These are phyloP conservation scores for Cryptosula pallasiana DNA, from an alignment of 2,888 invertebrate genomes.

Conservation along the genomic window DNA sequence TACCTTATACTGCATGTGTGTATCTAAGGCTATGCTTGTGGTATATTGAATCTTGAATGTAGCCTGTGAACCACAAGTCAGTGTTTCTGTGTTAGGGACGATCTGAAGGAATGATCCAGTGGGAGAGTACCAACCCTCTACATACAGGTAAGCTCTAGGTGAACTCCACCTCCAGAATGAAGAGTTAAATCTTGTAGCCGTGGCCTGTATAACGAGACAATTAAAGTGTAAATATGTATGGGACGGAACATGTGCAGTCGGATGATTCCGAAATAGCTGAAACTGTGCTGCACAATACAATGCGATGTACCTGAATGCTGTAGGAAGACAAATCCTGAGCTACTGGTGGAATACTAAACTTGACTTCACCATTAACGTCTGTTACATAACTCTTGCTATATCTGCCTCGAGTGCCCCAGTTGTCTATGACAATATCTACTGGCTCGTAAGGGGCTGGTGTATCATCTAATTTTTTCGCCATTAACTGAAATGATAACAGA, in stretches of 20 bases:
- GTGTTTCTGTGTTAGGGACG: neutral
- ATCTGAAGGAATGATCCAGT: constrained; percentile 17
- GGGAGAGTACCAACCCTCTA: constrained; percentile 22
- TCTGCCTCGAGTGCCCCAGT: neutral
- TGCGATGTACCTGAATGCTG: constrained; percentile 19
- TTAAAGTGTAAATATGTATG: neutral
- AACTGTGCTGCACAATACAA: too few relatives aligned
- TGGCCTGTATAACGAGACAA: neutral
- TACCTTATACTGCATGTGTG: constrained; percentile 11
- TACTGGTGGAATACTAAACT: constrained; percentile 27
- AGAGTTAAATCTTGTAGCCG: neutral
- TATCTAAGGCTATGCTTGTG: constrained; percentile 23
- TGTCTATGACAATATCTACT: neutral
- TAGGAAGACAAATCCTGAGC: constrained; percentile 8
- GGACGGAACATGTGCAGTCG: too few relatives aligned
- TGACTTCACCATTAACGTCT: constrained; percentile 26
- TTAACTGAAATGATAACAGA: constrained; percentile 30
- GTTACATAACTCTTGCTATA: constrained; percentile 26
- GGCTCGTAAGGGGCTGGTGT: constrained; percentile 28
- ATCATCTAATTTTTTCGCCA: constrained; percentile 31
- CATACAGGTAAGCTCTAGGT: constrained; percentile 11
- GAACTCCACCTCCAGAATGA: constrained; percentile 12
- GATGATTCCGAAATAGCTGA: too few relatives aligned
- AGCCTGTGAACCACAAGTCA: constrained; percentile 15
- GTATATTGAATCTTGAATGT: constrained; percentile 22